These are phyloP conservation scores for Drosophila seclusa DNA, from an alignment of 2,888 invertebrate species.

Conservation along the genomic window DNA sequence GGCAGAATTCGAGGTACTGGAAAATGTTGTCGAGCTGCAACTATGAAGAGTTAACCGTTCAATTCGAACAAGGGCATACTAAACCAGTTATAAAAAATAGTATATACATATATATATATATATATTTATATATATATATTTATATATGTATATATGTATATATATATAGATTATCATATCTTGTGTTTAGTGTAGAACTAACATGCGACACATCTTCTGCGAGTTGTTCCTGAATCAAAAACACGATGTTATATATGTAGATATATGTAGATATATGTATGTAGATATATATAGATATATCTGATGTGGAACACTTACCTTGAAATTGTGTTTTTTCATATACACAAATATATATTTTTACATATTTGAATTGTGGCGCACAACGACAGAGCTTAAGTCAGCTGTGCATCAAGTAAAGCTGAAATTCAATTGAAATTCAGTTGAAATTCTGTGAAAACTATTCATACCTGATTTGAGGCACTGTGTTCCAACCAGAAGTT, in stretches of 20 bases:
- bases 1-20: not conserved
- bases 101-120: no score
- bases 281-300: not conserved
- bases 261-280: no score
- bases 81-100: not conserved
- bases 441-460: not conserved
- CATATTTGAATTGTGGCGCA: not conserved
- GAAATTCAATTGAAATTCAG: constrained; percentile 4
- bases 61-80: not conserved
- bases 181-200: not conserved
- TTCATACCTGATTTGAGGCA: not conserved
- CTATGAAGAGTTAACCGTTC: no score
- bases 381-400: no score
- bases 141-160: no score
- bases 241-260: not conserved
- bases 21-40: no score
- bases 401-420: no score
- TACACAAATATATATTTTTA: not conserved
- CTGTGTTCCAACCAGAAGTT: not conserved
- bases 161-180: not conserved
- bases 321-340: not conserved
- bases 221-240: not conserved
- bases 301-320: constrained; percentile 12
- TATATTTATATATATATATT: no score
- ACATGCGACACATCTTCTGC: not conserved